Base-by-base conservation (phyloP, 2,113 vertebrate genomes). In the Sterna hirundo region DNA sequence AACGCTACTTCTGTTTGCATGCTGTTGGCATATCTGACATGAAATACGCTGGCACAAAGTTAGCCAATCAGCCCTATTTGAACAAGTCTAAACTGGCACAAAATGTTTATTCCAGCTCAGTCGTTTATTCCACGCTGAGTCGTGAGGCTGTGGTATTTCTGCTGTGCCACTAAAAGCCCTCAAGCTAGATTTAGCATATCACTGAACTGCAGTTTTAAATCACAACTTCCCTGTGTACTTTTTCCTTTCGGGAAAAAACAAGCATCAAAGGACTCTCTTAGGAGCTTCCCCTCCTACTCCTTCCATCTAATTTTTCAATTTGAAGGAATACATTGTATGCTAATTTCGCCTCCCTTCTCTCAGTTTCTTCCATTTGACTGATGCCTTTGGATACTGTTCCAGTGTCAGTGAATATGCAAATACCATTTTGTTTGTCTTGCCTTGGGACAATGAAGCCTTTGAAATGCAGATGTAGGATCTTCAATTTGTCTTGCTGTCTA, bases 381-480 rank as follows among this genome's bases (percentile, higher is more conserved):
- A 90, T 94, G 95, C 80, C 80, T 83, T 95, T 72, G 86, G 91
- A 95, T 70, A 66, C 51, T 77, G 69, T 52, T 80, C 71, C 93
- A 90, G 58, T 74, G 88, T 11, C 88, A 81, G 55, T 54, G 76
- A 88, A 92, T 94, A 94, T 95, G 95, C 95, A 97, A 96, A 95
- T 95, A 12, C n/a, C 38, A 12, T 51, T 92, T 96, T 91, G 46
- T 94, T 93, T 94, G 60, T 65, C 88, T 95, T 94, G 88, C 93
- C 95, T 78, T 95, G 86, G 94, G 95, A 94, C 88, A 92, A 38
- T 22, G 12, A 94, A 86, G 46, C 54, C 91, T 96, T 97, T 95
- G 96, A 96, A 97, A 92, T 97, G 95, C 34, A 97, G 86, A 96
- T 95, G 68, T 32, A 18, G 55, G 22, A 92, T 93, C 68, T 86